Evolutionary conservation across 2,888 invertebrate species (phyloP).

Genomic region (Urechis unicinctus): DNA sequence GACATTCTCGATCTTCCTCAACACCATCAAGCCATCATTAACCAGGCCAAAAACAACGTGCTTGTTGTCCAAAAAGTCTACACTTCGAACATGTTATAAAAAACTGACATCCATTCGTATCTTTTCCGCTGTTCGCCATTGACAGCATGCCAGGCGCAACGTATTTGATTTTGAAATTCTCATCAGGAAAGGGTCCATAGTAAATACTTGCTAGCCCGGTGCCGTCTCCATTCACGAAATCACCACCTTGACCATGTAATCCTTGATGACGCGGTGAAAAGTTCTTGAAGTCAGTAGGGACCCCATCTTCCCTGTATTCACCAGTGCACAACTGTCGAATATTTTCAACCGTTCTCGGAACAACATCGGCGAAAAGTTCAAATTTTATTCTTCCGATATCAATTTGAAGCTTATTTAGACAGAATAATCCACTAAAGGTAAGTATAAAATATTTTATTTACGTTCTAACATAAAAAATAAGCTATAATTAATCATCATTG

Average conservation of each 20-base stretch:
- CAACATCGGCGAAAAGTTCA: slow-evolving; percentile 94
- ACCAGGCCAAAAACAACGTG: slow-evolving; percentile 99
- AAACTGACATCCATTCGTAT: slow-evolving; percentile 99
- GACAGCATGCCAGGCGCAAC: slow-evolving; percentile 89
- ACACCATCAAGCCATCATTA: slow-evolving; percentile 91
- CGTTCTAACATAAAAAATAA: no score
- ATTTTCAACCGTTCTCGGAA: slow-evolving; percentile 93
- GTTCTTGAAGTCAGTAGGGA: slow-evolving; percentile 93
- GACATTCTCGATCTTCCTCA: slow-evolving; percentile 99
- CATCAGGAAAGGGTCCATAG: slow-evolving; percentile 89
- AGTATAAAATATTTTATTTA: no score
- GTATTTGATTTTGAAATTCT: slow-evolving; percentile 91
- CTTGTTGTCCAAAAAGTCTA: slow-evolving; percentile 95
- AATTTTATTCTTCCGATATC: no score
- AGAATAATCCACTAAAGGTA: no score
- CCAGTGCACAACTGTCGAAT: slow-evolving; percentile 97
- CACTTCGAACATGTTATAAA: slow-evolving; percentile 99
- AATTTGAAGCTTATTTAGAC: no score
- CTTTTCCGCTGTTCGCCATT: slow-evolving; percentile 97
- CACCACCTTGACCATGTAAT: slow-evolving; percentile 99
- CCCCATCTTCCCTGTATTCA: slow-evolving; percentile 90
- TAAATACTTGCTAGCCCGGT: slow-evolving; percentile 98
- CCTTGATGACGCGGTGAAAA: slow-evolving; percentile 99
- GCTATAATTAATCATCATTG: no score
- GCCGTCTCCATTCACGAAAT: slow-evolving; percentile 98